Base-by-base conservation (phyloP, 2,888 invertebrate genomes). In the Desoria tigrina region DNA sequence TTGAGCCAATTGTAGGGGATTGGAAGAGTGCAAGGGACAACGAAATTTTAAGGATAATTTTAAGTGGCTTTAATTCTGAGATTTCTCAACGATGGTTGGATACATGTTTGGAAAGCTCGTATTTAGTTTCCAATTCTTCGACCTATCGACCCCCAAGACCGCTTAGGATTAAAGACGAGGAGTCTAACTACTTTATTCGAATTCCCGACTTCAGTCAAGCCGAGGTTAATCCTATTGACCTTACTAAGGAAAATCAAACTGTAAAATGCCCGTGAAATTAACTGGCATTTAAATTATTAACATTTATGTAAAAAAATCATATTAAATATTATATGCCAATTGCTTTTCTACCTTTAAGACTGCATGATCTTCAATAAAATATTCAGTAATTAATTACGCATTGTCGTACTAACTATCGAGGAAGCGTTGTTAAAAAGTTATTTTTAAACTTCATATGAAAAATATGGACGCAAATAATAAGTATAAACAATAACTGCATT, bases 61-160 rank as follows among this genome's bases (percentile, higher is more conserved):
- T 69, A 21, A 59, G 60, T 50, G 67, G 60, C 18, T 62, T 60
- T 27, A 27, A 55, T 9, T 42, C 54, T 1, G 67, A 62, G 14
- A 55, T 37, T 11, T 53, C 27, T 1, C 49, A 50, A n/a, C 27
- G 27, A 21, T 70, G 70, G 70, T 23, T 70, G 21, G 67, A 67
- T 49, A 42, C 53, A n/a, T 70, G 70, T 54, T 28, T 70, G 57
- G 70, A 70, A 42, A 65, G 61, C 11, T 42, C 62, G 11, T 70
- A 67, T 24, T 32, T 65, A 7, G 55, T 55, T 1, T 51, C 56
- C 7, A 50, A 62, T 23, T 59, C 65, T 9, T 50, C 53, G 7
- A 56, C 56, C 1, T 70, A 28, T 45, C 26, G 70, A 49, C 70
- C 70, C 7, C 69, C 69, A 0, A 60, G 69, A 54, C 69, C 69